Evolutionary conservation across 2,888 invertebrate genomes (phyloP), one percentile per base, ranked within the genome.

Genomic region (Erannis defoliaria): DNA sequence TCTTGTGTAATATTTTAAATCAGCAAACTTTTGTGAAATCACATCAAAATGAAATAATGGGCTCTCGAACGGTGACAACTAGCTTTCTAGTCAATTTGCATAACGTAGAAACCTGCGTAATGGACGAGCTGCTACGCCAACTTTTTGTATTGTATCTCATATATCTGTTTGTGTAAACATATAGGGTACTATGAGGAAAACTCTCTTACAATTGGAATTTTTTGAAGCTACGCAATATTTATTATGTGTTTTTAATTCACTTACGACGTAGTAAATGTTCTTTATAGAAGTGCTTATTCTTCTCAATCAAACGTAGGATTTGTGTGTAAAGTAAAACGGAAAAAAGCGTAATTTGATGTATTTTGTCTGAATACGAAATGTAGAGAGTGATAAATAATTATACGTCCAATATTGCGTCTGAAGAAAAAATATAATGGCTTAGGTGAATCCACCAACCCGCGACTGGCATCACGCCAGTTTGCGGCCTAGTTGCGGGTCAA

Each of bases 151-250:
- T 23, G 21, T 43, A 42, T 18, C 10, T 6, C n/a, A 23, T 8
- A 2, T n/a, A 3, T 10, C 12, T 33, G 14, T 6, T 45, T 19
- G 6, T 46, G 31, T 18, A 46, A 46, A 31, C 31, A 31, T 46
- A 31, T 29, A 18, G 18, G 19, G 19, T 8, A 19, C 33, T n/a
- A 19, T 31, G 2, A 46, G 33, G 46, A 33, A 29, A 46, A 31
- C 8, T 33, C 29, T 31, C 18, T 18, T n/a, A 46, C 19, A 33
- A 46, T 33, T 46, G 19, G 31, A 2, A 19, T 33, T 43, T 9
- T 54, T 49, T 26, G 43, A 43, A 43, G 23, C 35, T 9, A 35
- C 54, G 12, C 53, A 55, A 33, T 19, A 33, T 46, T 33, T 33
- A 33, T 46, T 31, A 31, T 16, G 14, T 48, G 46, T 48, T 49